These are phyloP conservation scores for Hemiprocne comata DNA, from an alignment of 2,113 vertebrate genomes.

Conservation along the genomic window DNA sequence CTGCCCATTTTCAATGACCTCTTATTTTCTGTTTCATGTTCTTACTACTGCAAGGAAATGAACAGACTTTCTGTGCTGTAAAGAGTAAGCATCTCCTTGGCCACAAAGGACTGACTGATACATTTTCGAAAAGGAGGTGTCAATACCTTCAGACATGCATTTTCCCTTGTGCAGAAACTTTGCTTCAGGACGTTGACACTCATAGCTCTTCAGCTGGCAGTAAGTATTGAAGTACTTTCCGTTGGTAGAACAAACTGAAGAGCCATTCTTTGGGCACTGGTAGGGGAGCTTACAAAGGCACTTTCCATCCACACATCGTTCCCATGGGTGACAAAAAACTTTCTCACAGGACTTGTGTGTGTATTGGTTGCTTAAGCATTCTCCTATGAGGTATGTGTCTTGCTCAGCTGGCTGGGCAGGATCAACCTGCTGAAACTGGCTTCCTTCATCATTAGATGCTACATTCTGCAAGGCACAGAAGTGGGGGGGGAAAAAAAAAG, in stretches of 20 bases:
- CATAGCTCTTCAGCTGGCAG: constrained; percentile 81
- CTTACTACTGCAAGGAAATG: not conserved
- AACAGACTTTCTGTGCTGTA: not conserved
- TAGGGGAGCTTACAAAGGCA: constrained; percentile 86
- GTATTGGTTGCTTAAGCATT: constrained; percentile 74
- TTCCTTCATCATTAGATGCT: not conserved
- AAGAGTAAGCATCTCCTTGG: not conserved
- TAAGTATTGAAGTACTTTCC: constrained; percentile 65
- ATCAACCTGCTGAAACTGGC: not conserved
- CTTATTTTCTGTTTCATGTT: not conserved
- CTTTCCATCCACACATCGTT: constrained; percentile 72
- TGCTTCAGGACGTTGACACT: constrained; percentile 65
- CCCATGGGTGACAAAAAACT: constrained; percentile 86
- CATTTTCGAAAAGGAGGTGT: not conserved
- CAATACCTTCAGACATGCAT: constrained; percentile 64
- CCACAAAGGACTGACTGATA: not conserved
- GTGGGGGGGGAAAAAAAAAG: not conserved
- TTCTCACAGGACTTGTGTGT: constrained; percentile 80
- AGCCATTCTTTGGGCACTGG: constrained; percentile 77
- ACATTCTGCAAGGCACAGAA: not conserved
- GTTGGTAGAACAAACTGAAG: constrained; percentile 56
- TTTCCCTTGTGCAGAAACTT: constrained; percentile 69
- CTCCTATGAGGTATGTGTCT: constrained; percentile 5
- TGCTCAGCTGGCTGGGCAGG: not conserved
- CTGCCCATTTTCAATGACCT: not conserved